Conservation (phyloP, 2,888 invertebrate species). For the Chironomus riparius region DNA sequence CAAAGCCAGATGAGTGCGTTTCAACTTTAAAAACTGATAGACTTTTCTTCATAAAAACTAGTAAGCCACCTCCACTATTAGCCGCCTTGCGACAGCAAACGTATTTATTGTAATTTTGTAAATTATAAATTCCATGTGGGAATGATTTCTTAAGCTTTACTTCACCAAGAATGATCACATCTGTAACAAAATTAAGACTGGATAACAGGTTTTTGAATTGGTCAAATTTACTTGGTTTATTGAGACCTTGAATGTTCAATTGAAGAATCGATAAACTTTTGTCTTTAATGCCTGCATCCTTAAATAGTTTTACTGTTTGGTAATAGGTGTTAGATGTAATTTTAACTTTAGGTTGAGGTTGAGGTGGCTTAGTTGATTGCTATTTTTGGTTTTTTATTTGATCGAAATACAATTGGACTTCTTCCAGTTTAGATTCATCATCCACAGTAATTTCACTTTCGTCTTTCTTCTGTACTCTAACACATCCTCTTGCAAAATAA, state of each 20-base stretch:
- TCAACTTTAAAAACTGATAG: background rate
- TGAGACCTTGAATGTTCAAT: background rate
- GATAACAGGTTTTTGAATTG: background rate
- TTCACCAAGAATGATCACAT: background rate
- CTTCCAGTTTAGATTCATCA: background rate
- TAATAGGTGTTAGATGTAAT: background rate
- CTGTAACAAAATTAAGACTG: background rate
- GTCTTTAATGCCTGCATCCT: background rate
- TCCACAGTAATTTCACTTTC: too few relatives aligned
- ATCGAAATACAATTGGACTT: background rate
- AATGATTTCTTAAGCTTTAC: background rate
- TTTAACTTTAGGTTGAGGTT: background rate
- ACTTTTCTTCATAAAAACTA: background rate
- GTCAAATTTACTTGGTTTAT: too few relatives aligned
- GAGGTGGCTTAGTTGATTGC: background rate
- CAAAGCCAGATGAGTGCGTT: background rate
- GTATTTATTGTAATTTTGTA: too few relatives aligned
- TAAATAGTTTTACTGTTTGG: too few relatives aligned
- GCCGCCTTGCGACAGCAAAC: background rate
- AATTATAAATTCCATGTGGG: background rate
- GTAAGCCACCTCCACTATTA: background rate
- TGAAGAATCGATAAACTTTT: background rate
- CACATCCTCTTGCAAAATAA: background rate
- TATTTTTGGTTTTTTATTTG: background rate
- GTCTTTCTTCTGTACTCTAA: background rate